Conservation (phyloP, 2,888 invertebrate species). For the Petrolisthes cinctipes region DNA sequence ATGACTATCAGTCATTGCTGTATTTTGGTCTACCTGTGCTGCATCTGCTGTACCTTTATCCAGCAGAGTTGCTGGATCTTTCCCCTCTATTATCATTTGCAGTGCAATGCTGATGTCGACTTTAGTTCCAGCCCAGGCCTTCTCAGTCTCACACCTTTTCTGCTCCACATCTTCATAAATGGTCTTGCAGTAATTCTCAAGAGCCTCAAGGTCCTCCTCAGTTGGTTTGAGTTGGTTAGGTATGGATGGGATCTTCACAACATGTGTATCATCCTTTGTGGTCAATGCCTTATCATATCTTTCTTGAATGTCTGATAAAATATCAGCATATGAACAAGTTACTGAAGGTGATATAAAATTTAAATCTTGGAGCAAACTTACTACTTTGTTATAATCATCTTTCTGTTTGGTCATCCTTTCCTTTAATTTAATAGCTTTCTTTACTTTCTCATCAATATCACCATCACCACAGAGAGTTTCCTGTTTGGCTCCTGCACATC, state of each 20-base stretch:
- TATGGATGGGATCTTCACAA: slow-evolving; percentile 27
- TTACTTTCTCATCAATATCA: no score
- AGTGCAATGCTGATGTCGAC: slow-evolving; percentile 16
- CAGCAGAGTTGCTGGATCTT: slow-evolving; percentile 5
- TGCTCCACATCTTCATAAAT: slow-evolving; percentile 15
- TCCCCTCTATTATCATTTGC: slow-evolving; percentile 32
- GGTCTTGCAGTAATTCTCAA: slow-evolving; percentile 17
- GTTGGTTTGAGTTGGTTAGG: slow-evolving; percentile 20
- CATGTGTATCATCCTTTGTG: neutral
- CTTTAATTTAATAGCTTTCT: neutral
- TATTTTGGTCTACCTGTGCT: neutral
- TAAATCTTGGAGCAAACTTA: slow-evolving; percentile 6
- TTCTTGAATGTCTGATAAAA: neutral
- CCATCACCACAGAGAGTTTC: no score
- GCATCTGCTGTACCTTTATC: neutral
- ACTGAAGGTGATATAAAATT: neutral
- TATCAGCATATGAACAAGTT: slow-evolving; percentile 29
- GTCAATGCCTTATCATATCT: slow-evolving; percentile 2
- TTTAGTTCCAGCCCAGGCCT: neutral
- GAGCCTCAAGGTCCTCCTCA: neutral
- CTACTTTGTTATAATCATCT: slow-evolving; percentile 21
- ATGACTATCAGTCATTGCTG: no score
- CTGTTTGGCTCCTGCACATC: no score
- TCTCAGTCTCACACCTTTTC: neutral
- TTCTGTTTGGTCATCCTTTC: neutral